Conservation (phyloP, 2,113 vertebrate genomes). For the Pterocles orientalis region DNA sequence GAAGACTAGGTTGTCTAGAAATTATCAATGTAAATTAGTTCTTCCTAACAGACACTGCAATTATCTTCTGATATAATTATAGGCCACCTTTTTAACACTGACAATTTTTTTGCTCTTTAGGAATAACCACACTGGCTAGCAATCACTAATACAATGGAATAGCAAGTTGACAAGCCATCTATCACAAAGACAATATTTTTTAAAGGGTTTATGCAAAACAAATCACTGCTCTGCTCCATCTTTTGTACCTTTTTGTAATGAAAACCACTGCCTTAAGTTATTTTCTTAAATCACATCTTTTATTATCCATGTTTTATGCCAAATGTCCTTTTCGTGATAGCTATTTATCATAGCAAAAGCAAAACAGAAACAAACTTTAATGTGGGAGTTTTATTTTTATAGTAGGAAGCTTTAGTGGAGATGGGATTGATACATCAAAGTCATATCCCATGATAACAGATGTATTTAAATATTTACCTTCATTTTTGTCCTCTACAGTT, state of each 20-base stretch:
- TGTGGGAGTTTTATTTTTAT: constrained; percentile 31
- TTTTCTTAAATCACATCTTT: constrained; percentile 42
- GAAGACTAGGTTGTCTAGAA: background rate
- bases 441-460: constrained; percentile 41
- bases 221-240: background rate
- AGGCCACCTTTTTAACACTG: background rate
- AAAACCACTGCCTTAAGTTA: constrained; percentile 39
- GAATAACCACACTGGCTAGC: background rate
- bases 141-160: background rate
- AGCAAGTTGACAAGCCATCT: background rate
- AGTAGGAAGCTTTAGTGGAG: constrained; percentile 16
- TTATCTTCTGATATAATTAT: background rate
- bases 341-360: constrained; percentile 50
- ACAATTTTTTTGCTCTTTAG: background rate
- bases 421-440: constrained; percentile 49
- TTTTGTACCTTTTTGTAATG: constrained; percentile 46
- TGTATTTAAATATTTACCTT: constrained; percentile 70
- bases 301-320: background rate
- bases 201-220: constrained; percentile 36
- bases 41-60: background rate
- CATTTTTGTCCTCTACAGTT: constrained; percentile 41
- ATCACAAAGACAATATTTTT: background rate
- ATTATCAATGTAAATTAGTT: background rate
- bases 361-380: constrained; percentile 31
- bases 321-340: constrained; percentile 21